These are phyloP conservation scores for Trypoxylon attenuatum DNA, from an alignment of 2,888 invertebrate genomes.

Conservation along the genomic window DNA sequence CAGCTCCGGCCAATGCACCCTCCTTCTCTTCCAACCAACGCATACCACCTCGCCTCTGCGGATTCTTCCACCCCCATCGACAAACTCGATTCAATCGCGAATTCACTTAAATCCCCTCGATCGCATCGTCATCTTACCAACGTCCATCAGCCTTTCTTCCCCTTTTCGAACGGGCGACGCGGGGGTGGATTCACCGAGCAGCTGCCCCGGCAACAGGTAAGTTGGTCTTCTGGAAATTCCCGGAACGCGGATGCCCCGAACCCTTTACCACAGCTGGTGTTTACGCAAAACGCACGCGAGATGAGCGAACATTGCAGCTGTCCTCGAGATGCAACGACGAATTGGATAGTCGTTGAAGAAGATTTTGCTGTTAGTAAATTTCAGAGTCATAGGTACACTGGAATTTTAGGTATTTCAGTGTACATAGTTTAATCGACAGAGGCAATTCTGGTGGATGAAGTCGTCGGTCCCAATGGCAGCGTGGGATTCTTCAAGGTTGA, in stretches of 20 bases:
- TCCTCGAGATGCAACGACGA: conserved; percentile 21
- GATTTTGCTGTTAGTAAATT: too few species aligned
- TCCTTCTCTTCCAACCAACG: conserved; percentile 22
- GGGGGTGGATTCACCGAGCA: conserved; percentile 29
- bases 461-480: too few species aligned
- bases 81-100: too few species aligned
- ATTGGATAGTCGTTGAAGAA: neutral
- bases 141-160: neutral
- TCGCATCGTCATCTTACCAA: too few species aligned
- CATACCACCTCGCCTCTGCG: too few species aligned
- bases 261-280: conserved; percentile 54
- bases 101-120: too few species aligned
- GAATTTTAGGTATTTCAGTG: too few species aligned
- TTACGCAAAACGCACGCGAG: conserved; percentile 59
- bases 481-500: too few species aligned
- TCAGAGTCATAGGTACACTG: too few species aligned
- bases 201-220: conserved; percentile 62
- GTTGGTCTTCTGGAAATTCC: conserved; percentile 43
- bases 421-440: too few species aligned
- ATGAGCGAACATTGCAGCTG: conserved; percentile 40
- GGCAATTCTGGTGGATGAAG: too few species aligned
- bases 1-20: conserved; percentile 55
- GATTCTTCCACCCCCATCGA: too few species aligned
- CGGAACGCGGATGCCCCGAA: conserved; percentile 6
- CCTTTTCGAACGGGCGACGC: neutral